phyloP scores from a whole-genome alignment of 35 echinoderm and acorn worm genomes.

The Heliocidaris erythrogramma region DNA sequence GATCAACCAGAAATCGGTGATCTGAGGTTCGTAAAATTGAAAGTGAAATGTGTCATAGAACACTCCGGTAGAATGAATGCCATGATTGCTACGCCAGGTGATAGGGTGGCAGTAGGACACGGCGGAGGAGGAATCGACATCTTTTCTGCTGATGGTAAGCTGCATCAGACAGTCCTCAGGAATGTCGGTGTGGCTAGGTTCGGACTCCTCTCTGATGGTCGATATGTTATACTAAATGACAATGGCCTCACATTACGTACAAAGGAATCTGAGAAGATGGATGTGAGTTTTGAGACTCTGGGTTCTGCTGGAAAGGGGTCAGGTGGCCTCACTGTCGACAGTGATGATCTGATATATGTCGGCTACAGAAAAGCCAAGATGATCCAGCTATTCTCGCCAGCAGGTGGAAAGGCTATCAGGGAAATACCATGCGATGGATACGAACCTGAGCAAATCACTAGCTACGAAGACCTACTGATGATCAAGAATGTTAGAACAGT shows the following conservation, averaged over 20 bases:
- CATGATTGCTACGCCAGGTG: neutral
- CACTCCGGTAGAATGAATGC: neutral
- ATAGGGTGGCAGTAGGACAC: neutral
- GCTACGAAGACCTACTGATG: neutral
- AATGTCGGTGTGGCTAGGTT: neutral
- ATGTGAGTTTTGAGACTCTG: neutral
- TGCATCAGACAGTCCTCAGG: neutral
- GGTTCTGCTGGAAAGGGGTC: neutral
- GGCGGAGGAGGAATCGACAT: neutral
- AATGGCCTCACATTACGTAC: neutral
- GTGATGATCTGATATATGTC: neutral
- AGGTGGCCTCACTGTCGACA: neutral
- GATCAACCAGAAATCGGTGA: neutral
- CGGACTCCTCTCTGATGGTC: neutral
- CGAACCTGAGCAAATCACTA: neutral
- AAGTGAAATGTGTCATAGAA: neutral
- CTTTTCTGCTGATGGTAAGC: neutral
- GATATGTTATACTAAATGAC: neutral
- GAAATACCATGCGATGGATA: slow-evolving; percentile 31
- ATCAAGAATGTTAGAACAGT: neutral
- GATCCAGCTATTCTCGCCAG: neutral
- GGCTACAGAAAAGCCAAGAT: neutral
- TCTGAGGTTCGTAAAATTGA: neutral
- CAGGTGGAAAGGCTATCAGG: slow-evolving; percentile 28
- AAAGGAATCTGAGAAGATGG: neutral